Evolutionary conservation across 2,888 invertebrate genomes (phyloP).

Genomic region (Dromius quadrimaculatus): DNA sequence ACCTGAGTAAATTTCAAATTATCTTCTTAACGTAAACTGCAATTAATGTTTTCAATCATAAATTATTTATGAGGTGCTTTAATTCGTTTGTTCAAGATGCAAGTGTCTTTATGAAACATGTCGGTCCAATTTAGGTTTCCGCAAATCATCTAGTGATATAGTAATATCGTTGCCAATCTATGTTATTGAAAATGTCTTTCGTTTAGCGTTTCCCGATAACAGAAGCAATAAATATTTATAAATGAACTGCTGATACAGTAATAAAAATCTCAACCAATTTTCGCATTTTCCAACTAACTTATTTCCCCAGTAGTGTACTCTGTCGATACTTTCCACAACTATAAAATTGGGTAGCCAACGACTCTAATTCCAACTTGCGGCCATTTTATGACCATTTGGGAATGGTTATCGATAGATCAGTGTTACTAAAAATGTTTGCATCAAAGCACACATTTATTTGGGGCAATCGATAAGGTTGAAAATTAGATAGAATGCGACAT

Average conservation of each 20-base stretch:
- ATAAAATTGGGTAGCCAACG: slow-evolving; percentile 53
- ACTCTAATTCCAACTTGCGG: slow-evolving; percentile 56
- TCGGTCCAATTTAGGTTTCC: too few relatives aligned
- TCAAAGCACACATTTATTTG: slow-evolving; percentile 56
- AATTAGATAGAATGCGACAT: slow-evolving; percentile 11
- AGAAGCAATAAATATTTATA: slow-evolving; percentile 24
- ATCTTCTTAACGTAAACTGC: too few relatives aligned
- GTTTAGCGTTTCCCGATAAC: too few relatives aligned
- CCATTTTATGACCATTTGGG: slow-evolving; percentile 58
- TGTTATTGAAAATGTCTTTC: slow-evolving; percentile 4
- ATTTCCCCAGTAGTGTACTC: slow-evolving; percentile 42
- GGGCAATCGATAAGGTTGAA: slow-evolving; percentile 56
- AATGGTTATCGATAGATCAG: slow-evolving; percentile 57
- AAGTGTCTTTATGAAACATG: too few relatives aligned
- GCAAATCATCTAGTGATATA: too few relatives aligned
- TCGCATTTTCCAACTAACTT: slow-evolving; percentile 9
- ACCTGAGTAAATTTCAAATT: too few relatives aligned
- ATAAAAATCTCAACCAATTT: slow-evolving; percentile 21
- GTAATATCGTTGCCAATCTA: slow-evolving; percentile 1
- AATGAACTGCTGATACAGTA: neutral
- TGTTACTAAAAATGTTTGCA: slow-evolving; percentile 58
- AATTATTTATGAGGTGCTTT: too few relatives aligned
- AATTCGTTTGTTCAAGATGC: too few relatives aligned
- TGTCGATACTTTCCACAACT: slow-evolving; percentile 53
- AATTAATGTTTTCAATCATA: too few relatives aligned